Conservation (phyloP, 1,140 invertebrate species). For the Drosophila kohkoa region DNA sequence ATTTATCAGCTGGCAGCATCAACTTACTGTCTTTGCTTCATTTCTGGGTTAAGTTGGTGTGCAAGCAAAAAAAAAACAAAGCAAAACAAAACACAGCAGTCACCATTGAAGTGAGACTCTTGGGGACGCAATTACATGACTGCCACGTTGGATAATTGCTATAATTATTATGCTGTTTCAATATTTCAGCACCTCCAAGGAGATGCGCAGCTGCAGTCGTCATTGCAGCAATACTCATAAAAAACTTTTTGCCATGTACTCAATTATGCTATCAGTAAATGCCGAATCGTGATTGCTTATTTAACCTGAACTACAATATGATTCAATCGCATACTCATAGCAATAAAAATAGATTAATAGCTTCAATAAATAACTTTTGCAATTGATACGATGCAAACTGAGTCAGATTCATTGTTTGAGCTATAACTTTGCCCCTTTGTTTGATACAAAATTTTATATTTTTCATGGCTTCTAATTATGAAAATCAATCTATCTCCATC, state of each 20-base stretch:
- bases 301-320: not conserved
- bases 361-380: not conserved
- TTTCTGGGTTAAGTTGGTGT: conserved; percentile 75
- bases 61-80: conserved; percentile 22
- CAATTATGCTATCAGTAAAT: conserved; percentile 26
- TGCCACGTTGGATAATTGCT: conserved; percentile 67
- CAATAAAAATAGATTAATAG: no score
- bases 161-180: conserved; percentile 44
- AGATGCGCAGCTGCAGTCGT: conserved; percentile 29
- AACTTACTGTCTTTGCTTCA: conserved; percentile 15
- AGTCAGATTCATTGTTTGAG: not conserved
- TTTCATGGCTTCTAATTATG: conserved; percentile 48
- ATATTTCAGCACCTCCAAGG: conserved; percentile 35
- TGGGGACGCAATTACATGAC: conserved; percentile 66
- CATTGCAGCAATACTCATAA: conserved; percentile 35
- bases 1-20: conserved; percentile 48
- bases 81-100: no score
- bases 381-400: no score
- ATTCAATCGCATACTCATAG: no score
- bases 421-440: conserved; percentile 5
- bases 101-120: conserved; percentile 34
- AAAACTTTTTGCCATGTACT: conserved; percentile 33
- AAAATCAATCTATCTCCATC: conserved; percentile 62
- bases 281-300: conserved; percentile 23
- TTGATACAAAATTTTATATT: not conserved